phyloP scores from a whole-genome alignment of 2,113 vertebrate genomes.

The Tamias sibiricus region DNA sequence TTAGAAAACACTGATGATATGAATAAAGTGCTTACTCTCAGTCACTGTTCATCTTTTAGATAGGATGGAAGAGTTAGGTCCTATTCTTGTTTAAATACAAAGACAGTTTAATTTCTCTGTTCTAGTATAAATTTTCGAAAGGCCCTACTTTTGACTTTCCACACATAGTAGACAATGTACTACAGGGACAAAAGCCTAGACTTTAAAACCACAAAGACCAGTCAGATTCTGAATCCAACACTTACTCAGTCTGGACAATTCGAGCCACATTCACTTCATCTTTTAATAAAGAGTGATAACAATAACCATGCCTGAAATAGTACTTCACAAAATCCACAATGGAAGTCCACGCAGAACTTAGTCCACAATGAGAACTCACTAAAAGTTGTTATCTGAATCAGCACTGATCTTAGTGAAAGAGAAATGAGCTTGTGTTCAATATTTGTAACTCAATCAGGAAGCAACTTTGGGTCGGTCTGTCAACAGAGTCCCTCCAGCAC shows the following conservation, averaged over 20 bases:
- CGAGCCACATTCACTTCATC: neutral
- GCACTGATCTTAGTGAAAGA: neutral
- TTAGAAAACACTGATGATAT: neutral
- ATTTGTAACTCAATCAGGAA: neutral
- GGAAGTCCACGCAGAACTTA: neutral
- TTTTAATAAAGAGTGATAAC: neutral
- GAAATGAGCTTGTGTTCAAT: neutral
- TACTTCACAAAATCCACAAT: neutral
- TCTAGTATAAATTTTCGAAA: neutral
- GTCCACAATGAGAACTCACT: neutral
- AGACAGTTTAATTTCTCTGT: neutral
- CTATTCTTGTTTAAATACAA: constrained; percentile 7
- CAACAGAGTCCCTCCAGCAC: neutral
- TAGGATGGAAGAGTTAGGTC: neutral
- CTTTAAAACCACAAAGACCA: neutral
- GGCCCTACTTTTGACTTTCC: neutral
- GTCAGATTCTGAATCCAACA: neutral
- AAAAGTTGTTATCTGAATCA: neutral
- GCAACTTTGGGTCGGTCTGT: neutral
- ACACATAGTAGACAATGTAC: neutral
- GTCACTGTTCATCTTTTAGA: constrained; percentile 35
- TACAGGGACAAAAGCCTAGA: neutral
- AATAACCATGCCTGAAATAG: neutral
- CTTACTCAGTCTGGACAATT: neutral
- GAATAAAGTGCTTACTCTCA: neutral